Evolutionary conservation across 2,797 vertebrate species (phyloP), one percentile per base, ranked within the genome.

Genomic region (Phataginus tricuspis): DNA sequence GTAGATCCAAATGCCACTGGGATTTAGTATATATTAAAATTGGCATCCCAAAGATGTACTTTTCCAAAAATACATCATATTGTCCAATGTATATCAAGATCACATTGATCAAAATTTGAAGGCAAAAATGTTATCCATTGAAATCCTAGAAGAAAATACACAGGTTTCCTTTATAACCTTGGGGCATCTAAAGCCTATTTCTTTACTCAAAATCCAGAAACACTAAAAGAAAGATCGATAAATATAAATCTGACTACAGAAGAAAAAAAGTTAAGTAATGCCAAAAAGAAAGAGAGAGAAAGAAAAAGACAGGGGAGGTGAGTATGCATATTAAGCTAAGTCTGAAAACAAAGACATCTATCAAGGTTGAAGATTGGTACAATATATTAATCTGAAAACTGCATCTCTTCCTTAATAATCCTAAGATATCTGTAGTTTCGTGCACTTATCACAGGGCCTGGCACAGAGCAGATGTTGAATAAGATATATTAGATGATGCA

Each of bases 171-270:
- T 63, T 66, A 23, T 66, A 89, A 66, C 10, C 4, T 61, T 37
- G 4, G 13, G 18, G 2, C 39, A 69, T 75, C 64, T 49, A 84
- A 84, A 84, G 51, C 2, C 10, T 84, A 37, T 49, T 96, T 72
- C 51, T 83, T 83, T 59, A 72, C 6, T 86, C 37, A 86, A 90
- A 94, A 92, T 68, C n/a, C 23, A 89, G 68, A 92, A 91, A 92
- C n/a, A 66, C 16, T 55, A 78, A 90, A 45, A 78, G 59, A 79
- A 77, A 72, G 75, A 82, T 3, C 27, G 72, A 49, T 82, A 79
- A 90, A 78, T 42, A 49, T 82, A 79, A 90, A 78, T 42, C 31
- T 45, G 37, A 85, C 19, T 45, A 18, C 13, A 53, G 45, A 74
- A 89, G 53, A 19, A 91, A 84, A 96, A 59, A 61, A 57, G 27